These are phyloP conservation scores for Apoda limacodes DNA, from an alignment of 2,888 invertebrate species.

Conservation along the genomic window DNA sequence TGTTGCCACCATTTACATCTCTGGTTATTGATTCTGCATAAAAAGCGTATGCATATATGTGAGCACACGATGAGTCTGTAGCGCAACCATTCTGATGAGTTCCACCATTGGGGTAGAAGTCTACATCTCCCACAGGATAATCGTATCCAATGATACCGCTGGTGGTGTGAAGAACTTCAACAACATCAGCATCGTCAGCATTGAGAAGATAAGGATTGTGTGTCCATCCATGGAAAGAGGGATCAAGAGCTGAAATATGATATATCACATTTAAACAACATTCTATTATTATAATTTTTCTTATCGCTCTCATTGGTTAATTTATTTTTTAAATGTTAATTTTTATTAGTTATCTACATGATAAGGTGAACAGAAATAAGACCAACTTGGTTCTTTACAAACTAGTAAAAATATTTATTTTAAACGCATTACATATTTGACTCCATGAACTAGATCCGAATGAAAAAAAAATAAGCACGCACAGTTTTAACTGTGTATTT, in stretches of 20 bases:
- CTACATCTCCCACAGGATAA: constrained; percentile 42
- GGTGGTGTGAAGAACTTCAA: constrained; percentile 53
- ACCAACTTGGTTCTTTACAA: no score
- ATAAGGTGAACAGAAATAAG: no score
- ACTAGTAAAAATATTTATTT: no score
- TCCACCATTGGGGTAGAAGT: constrained; percentile 59
- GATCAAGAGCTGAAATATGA: constrained; percentile 60
- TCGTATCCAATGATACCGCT: constrained; percentile 46
- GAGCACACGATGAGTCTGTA: constrained; percentile 33
- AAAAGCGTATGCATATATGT: constrained; percentile 35
- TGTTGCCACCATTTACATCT: constrained; percentile 23
- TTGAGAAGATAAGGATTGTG: constrained; percentile 39
- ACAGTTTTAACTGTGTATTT: no score
- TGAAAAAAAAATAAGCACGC: no score
- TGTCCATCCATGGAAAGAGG: constrained; percentile 53
- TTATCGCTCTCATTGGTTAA: no score
- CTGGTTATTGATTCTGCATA: constrained; percentile 45
- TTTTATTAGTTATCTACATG: no score
- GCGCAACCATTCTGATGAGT: constrained; percentile 39
- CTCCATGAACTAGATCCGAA: no score
- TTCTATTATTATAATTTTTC: no score
- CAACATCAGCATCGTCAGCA: constrained; percentile 36
- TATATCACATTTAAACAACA: no score
- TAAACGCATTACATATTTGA: no score
- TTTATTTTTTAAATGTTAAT: no score